Percentiles rank a stretch among this genome's conserved stretches.
These are phyloP conservation scores for Trachelus stipa DNA, from an alignment of 2,888 invertebrate species.

Conservation along the genomic window DNA sequence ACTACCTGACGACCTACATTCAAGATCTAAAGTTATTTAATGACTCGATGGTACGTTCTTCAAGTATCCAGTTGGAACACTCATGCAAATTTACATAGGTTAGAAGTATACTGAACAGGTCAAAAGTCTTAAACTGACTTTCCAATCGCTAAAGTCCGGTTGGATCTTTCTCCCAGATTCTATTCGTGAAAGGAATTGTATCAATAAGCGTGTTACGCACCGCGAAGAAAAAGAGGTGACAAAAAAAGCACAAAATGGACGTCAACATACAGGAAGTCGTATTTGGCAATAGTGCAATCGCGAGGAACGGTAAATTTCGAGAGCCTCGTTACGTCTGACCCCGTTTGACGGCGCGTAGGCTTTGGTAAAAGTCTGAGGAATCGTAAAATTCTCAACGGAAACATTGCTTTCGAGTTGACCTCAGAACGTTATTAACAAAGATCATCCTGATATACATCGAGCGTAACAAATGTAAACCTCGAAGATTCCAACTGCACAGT, in stretches of 20 bases:
- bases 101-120: not conserved
- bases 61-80: not conserved
- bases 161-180: not conserved
- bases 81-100: not conserved
- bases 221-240: not conserved
- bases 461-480: not conserved
- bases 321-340: not conserved
- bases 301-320: not conserved
- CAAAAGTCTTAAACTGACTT: not conserved
- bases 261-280: not conserved
- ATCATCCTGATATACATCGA: not conserved
- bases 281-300: not conserved
- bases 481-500: not conserved
- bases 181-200: not conserved
- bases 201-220: not conserved
- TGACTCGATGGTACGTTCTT: not conserved
- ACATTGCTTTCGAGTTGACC: not conserved
- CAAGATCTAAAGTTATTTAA: not conserved
- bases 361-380: not conserved
- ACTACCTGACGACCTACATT: not conserved
- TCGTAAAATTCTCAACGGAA: not conserved
- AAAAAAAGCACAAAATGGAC: not conserved
- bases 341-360: not conserved
- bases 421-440: not conserved
- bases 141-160: not conserved